phyloP scores from a whole-genome alignment of 2,888 invertebrate genomes.

The Amblyjoppa proteus region DNA sequence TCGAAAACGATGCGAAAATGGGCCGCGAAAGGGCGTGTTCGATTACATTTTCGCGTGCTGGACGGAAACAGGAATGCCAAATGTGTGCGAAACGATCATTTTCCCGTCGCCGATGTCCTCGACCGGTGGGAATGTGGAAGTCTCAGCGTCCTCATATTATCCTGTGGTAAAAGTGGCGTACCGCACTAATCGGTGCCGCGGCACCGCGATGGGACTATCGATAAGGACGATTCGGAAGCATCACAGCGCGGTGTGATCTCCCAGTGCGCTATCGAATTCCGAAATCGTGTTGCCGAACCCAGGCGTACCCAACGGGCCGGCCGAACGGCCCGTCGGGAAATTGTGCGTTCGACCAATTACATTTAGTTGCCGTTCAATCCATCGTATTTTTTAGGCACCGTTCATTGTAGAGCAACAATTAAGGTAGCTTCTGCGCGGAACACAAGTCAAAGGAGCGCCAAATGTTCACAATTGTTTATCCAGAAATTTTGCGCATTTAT shows the following conservation, averaged over 20 bases:
- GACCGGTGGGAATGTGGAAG: not conserved
- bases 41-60: not conserved
- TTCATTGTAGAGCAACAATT: not conserved
- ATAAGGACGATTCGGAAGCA: constrained; percentile 52
- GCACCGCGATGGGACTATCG: constrained; percentile 45
- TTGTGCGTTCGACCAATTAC: constrained; percentile 22
- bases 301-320: not conserved
- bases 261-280: constrained; percentile 21
- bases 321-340: constrained; percentile 11
- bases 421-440: too few species aligned
- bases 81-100: constrained; percentile 2
- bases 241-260: constrained; percentile 3
- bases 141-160: constrained; percentile 33
- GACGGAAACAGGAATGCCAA: not conserved
- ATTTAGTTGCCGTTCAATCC: constrained; percentile 12
- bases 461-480: too few species aligned
- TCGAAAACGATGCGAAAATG: not conserved
- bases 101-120: constrained; percentile 22
- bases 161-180: constrained; percentile 52
- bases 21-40: not conserved
- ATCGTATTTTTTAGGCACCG: not conserved
- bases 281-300: constrained; percentile 2
- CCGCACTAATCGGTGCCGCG: constrained; percentile 54
- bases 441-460: too few species aligned
- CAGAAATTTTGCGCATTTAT: too few species aligned